A percentile compares a stretch with the other conserved stretches of the same genome.
Conservation (phyloP, 2,797 vertebrate species). For the Cottoperca gobio region DNA sequence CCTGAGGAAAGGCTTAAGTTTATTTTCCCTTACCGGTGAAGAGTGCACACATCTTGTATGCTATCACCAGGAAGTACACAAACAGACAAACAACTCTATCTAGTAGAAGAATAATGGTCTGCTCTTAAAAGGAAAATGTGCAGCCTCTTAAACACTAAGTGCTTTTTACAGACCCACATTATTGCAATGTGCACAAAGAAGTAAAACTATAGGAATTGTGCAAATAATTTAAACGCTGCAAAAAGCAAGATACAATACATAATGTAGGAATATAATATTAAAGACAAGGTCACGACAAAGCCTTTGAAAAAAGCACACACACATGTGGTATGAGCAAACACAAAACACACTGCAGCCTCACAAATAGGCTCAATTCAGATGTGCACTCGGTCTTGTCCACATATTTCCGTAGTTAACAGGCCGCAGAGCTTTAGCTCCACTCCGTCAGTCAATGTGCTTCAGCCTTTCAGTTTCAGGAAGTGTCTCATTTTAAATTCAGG, state of each 20-base stretch:
- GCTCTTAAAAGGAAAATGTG: not conserved
- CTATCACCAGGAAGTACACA: not conserved
- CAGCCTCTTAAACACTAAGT: not conserved
- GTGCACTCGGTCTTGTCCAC: not conserved
- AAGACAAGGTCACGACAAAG: not conserved
- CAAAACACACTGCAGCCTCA: not conserved
- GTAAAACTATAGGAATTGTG: not conserved
- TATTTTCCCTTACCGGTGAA: constrained; percentile 11
- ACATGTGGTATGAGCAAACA: constrained; percentile 1
- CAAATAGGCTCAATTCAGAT: not conserved
- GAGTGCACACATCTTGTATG: not conserved
- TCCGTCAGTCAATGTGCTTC: not conserved
- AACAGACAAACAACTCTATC: not conserved
- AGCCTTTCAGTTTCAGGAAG: constrained; percentile 39
- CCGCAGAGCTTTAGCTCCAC: constrained; percentile 1
- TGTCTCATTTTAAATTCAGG: constrained; percentile 45
- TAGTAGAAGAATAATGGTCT: not conserved
- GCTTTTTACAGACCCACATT: not conserved
- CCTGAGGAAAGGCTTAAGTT: constrained; percentile 3
- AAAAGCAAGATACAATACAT: not conserved
- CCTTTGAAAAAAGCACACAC: not conserved
- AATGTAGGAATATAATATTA: too few species aligned
- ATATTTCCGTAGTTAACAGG: constrained; percentile 1
- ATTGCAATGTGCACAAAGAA: constrained; percentile 4
- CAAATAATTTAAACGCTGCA: not conserved